Evolutionary conservation across 2,888 invertebrate genomes (phyloP), one percentile per base, ranked within the genome.

Genomic region (Cephus pulcher): DNA sequence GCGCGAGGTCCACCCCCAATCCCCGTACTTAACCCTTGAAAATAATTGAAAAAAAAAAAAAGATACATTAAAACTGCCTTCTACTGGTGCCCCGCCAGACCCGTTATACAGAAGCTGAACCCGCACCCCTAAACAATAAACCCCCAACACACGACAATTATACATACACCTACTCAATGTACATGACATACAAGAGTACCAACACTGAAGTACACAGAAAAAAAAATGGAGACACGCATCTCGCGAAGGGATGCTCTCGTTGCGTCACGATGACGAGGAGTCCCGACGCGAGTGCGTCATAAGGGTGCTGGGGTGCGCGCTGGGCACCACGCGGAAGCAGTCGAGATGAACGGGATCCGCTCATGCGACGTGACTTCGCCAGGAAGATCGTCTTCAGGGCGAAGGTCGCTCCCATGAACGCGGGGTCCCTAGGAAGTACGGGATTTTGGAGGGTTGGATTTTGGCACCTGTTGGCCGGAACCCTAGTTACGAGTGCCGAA

Each of bases 401-500:
- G 70, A 33, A 70, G 30, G 70, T 70, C 70, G 70, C 33, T 33
- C 70, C 15, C 40, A 40, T 40, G 40, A 40, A 40, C 6, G 40
- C 40, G 40, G 40, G 40, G 15, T 6, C 33, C 33, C 30, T 70
- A 3, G 76, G 83, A 86, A 88, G 89, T 89, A 91, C 91, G 90
- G 90, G 87, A 40, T 88, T 82, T 90, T 87, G 89, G 88, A 86
- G 86, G 89, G 88, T 90, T 89, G 89, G 86, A 84, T 82, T 87
- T 88, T 86, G 87, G 90, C 90, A 88, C 90, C 89, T 86, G 90
- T 87, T 87, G 90, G 89, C 89, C 87, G 90, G 91, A 90, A 90
- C 90, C 91, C 91, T 91, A 91, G 91, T 91, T 91, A 91, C 91
- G 91, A 91, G 91, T 91, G 89, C 91, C 91, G 91, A 91, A 86